These are phyloP conservation scores for Zaprionus camerounensis DNA, from an alignment of 1,140 invertebrate species.

Conservation along the genomic window DNA sequence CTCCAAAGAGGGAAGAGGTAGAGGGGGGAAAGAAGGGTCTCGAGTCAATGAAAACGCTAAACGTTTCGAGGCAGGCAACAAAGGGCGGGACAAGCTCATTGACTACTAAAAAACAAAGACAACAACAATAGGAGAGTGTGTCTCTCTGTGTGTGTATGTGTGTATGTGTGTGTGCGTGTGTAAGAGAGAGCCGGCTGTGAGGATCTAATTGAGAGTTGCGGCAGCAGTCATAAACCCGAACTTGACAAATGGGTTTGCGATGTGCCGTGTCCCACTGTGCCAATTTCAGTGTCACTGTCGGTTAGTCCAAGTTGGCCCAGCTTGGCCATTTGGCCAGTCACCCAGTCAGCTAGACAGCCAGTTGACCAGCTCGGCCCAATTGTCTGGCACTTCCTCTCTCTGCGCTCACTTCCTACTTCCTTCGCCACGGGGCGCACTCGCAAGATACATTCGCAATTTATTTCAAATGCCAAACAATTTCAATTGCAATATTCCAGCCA, in stretches of 20 bases:
- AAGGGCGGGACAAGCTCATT: constrained; percentile 51
- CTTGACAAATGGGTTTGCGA: constrained; percentile 75
- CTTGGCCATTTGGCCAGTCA: constrained; percentile 13
- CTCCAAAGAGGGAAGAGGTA: constrained; percentile 28
- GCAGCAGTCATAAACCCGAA: constrained; percentile 46
- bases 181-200: constrained; percentile 47
- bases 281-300: constrained; percentile 18
- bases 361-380: constrained; percentile 11
- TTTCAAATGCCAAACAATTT: constrained; percentile 71
- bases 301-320: constrained; percentile 20
- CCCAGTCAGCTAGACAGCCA: constrained; percentile 23
- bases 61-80: constrained; percentile 38
- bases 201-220: constrained; percentile 52
- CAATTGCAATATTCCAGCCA: constrained; percentile 58
- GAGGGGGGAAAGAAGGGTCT: constrained; percentile 4
- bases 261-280: constrained; percentile 62
- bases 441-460: constrained; percentile 77
- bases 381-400: constrained; percentile 59
- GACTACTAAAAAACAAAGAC: constrained; percentile 65
- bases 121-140: background rate
- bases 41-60: constrained; percentile 47
- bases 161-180: constrained; percentile 5
- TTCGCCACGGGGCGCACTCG: constrained; percentile 51
- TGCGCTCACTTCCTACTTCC: constrained; percentile 71
- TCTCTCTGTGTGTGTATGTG: background rate